Percentiles rank a stretch among this genome's conserved stretches.
These are phyloP conservation scores for Enteromius paludinosus DNA, from an alignment of 2,797 vertebrate species.

Conservation along the genomic window DNA sequence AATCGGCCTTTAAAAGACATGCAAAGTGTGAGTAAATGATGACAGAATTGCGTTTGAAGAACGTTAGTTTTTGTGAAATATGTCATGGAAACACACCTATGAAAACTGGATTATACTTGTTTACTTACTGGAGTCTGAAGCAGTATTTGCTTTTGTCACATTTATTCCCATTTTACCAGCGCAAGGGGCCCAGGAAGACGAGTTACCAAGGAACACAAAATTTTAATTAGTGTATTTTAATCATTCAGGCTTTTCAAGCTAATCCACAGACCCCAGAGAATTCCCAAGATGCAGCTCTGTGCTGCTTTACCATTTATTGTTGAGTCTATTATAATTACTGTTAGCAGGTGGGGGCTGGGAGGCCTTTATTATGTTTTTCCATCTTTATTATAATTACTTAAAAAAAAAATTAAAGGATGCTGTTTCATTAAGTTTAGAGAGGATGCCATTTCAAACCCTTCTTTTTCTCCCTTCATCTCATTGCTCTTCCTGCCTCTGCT, in stretches of 20 bases:
- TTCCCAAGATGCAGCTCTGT: constrained; percentile 99
- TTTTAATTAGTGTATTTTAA: constrained; percentile 99
- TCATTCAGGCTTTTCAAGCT: constrained; percentile 99
- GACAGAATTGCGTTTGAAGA: constrained; percentile 12
- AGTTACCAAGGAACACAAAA: constrained; percentile 99
- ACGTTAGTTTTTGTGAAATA: constrained; percentile 33
- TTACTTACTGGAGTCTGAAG: constrained; percentile 99
- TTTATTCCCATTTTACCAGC: constrained; percentile 99
- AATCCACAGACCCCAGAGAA: constrained; percentile 99
- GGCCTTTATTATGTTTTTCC: constrained; percentile 99
- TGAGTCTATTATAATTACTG: constrained; percentile 99
- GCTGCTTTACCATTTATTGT: constrained; percentile 99
- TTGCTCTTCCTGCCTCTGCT: constrained; percentile 80
- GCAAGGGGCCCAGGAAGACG: constrained; percentile 99
- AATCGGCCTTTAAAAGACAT: neutral
- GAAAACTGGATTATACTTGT: constrained; percentile 84
- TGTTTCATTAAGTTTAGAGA: constrained; percentile 96
- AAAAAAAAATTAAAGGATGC: constrained; percentile 97
- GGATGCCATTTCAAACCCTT: constrained; percentile 81
- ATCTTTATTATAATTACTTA: constrained; percentile 99
- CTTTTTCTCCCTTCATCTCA: constrained; percentile 78
- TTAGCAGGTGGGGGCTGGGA: constrained; percentile 99
- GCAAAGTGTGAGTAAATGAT: neutral
- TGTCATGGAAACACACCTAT: constrained; percentile 49
- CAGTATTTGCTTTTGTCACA: constrained; percentile 99